Conservation (phyloP, 2,888 invertebrate genomes). For the Liodrosophila aerea region DNA sequence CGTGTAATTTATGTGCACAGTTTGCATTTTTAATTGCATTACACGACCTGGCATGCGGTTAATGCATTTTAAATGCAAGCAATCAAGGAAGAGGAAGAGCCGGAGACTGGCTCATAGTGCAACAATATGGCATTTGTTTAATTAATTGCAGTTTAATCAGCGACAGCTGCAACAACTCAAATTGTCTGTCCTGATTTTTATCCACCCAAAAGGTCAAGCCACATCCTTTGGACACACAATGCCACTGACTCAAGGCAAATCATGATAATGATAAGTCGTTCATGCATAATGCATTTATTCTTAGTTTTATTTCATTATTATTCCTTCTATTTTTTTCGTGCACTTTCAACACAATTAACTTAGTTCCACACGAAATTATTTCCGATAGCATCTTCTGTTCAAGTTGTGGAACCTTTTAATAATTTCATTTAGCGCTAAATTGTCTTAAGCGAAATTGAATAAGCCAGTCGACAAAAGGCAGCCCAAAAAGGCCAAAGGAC, state of each 20-base stretch:
- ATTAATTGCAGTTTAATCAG: conserved; percentile 72
- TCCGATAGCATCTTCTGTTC: conserved; percentile 56
- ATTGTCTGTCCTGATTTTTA: conserved; percentile 2
- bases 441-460: conserved; percentile 69
- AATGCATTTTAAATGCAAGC: conserved; percentile 73
- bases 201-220: conserved; percentile 25
- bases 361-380: conserved; percentile 52
- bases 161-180: conserved; percentile 51
- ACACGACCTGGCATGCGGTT: conserved; percentile 60
- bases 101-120: neutral
- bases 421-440: conserved; percentile 66
- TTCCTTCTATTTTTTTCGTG: neutral
- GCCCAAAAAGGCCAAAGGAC: conserved; percentile 12
- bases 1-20: conserved; percentile 72
- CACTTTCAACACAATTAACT: conserved; percentile 37
- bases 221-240: neutral
- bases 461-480: conserved; percentile 24
- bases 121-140: conserved; percentile 62
- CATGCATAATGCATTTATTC: too few relatives aligned
- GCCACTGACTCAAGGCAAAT: neutral
- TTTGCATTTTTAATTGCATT: conserved; percentile 73
- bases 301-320: too few relatives aligned
- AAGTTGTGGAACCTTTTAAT: conserved; percentile 48
- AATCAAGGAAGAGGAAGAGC: conserved; percentile 35
- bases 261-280: neutral